Evolutionary conservation across 2,888 invertebrate genomes (phyloP).

Genomic region (Punctoribates punctum): DNA sequence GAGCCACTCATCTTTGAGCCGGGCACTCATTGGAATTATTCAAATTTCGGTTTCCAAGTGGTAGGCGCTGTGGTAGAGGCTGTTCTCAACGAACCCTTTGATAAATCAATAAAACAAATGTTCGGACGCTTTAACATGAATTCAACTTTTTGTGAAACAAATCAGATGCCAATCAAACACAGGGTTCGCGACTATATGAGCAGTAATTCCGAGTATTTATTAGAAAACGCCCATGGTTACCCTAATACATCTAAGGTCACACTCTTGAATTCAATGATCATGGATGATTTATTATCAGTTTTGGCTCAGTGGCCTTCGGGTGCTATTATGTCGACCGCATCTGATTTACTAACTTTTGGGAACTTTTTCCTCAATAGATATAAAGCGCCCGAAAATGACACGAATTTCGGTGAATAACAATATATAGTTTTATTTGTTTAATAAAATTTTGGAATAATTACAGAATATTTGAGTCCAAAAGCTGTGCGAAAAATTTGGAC

Average conservation of each 20-base stretch:
- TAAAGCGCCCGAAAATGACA: not conserved
- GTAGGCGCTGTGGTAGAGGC: slow-evolving; percentile 26
- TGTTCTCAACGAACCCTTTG: not conserved
- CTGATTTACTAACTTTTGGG: not conserved
- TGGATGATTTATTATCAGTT: not conserved
- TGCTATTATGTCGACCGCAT: not conserved
- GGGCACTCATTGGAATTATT: slow-evolving; percentile 20
- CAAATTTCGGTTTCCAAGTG: slow-evolving; percentile 27
- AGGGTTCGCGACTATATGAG: not conserved
- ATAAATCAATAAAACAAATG: not conserved
- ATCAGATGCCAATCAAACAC: not conserved
- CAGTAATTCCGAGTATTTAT: not conserved
- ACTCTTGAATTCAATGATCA: not conserved
- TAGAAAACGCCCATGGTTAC: not conserved
- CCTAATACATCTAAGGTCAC: not conserved
- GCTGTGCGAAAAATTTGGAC: too few species aligned
- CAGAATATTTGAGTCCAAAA: too few species aligned
- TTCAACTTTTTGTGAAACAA: slow-evolving; percentile 7
- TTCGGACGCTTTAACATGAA: not conserved
- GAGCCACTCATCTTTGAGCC: slow-evolving; percentile 25
- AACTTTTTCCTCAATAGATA: not conserved
- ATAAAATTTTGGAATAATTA: too few species aligned
- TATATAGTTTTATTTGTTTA: too few species aligned
- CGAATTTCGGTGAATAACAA: too few species aligned
- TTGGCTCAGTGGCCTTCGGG: not conserved